Evolutionary conservation across 2,797 vertebrate species (phyloP).

Genomic region (Acrossocheilus wenchowensis): DNA sequence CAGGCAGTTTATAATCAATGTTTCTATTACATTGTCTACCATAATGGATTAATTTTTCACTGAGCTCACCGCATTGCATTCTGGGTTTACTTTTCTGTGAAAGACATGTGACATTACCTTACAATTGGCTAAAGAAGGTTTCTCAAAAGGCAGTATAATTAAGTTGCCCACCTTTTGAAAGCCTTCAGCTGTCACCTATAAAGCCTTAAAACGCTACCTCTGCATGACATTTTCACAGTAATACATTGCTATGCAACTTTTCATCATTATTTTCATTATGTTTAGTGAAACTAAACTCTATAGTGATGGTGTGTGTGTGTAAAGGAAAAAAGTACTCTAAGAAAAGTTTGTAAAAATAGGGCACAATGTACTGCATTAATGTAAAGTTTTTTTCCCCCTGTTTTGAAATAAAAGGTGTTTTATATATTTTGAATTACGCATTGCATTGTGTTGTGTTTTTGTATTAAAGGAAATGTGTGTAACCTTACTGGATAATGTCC

Average conservation of each 20-base stretch:
- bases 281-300: not conserved
- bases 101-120: not conserved
- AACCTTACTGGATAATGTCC: not conserved
- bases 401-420: not conserved
- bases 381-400: not conserved
- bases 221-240: not conserved
- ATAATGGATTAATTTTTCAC: not conserved
- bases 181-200: not conserved
- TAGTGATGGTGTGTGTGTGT: too few species aligned
- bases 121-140: not conserved
- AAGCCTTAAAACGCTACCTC: not conserved
- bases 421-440: not conserved
- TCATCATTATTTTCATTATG: not conserved
- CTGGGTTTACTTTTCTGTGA: not conserved
- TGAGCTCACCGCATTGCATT: not conserved
- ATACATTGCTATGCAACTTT: not conserved
- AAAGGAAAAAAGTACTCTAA: not conserved
- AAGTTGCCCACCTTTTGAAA: not conserved
- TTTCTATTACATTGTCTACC: not conserved
- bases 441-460: not conserved
- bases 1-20: not conserved
- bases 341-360: not conserved
- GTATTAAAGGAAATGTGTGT: not conserved
- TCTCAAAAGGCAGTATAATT: not conserved
- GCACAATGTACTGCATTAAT: not conserved